Evolutionary conservation across 2,113 vertebrate species (phyloP), one percentile per base, ranked within the genome.

Genomic region (Acrocephalus kingi): DNA sequence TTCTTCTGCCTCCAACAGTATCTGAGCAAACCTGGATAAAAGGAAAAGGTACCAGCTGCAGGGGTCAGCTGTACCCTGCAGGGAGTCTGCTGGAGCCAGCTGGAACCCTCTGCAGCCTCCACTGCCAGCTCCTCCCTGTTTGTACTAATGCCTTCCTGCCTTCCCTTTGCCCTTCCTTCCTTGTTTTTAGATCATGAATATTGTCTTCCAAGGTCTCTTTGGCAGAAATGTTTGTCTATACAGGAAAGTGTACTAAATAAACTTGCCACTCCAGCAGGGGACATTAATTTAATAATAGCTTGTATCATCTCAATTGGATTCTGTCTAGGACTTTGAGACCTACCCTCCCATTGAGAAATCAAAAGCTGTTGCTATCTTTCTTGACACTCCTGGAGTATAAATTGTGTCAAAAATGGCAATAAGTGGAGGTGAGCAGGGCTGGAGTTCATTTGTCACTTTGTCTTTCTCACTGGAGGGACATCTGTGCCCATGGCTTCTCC

Each of bases 21-120:
- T 28, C 55, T 74, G 63, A 15, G 37, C n/a, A 89, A 77, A 66
- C 10, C 7, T 39, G 43, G 33, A 59, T 22, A 59, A 79, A 84
- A 85, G 19, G 8, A 75, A 49, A 41, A 88, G 48, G 23, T 68
- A 33, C 24, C 48, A 61, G 69, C 56, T 61, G 35, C 9, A 9
- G 43, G 33, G 17, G 30, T 81, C 22, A 63, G 43, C 69, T 6
- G 7, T 49, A 33, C 24, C 56, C 31, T 25, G 21, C 1, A 4
- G 5, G 5, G 23, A 5, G 16, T 41, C 3, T 2, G 9, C 13
- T 19, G 41, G 59, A 75, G 7, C 30, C 0, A 0, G 4, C 10
- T 52, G 55, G 45, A 69, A 14, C 8, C 9, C 39, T 41, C 13
- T 24, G 20, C 58, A 77, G 18, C 3, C 9, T 7, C 9, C 3